Evolutionary conservation across 2,797 vertebrate species (phyloP), one percentile per base, ranked within the genome.

Genomic region (Gallinago stenura): DNA sequence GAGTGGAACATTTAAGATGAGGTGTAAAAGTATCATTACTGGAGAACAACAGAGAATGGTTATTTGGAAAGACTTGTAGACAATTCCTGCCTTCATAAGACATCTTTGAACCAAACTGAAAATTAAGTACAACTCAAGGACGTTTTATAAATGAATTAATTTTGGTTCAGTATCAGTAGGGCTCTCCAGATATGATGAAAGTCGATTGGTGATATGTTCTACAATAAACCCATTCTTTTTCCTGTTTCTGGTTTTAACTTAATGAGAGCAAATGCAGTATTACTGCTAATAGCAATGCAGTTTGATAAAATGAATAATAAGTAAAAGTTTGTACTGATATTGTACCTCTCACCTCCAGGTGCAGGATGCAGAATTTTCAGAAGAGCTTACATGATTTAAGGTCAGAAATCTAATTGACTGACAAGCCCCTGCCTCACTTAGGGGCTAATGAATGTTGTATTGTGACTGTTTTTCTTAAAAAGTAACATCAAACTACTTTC

Each of bases 371-470:
- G 92, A 94, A 89, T 94, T 94, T 95, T 93, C 90, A 92, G 92
- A 94, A 89, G 64, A 92, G 51, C 3, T 50, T 95, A 93, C 90
- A 93, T 50, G 93, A 77, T 95, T 89, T 85, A 60, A 33, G 96
- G 96, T 96, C 95, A 96, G 31, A 92, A 93, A 91, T 95, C 64
- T 83, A 93, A 89, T 77, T 97, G 96, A 96, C 93, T 97, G 96
- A 97, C 96, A 97, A 96, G 95, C 68, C 95, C 93, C 39, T 93
- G 95, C 87, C 83, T 97, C 96, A 91, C 83, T 95, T 92, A 83
- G 57, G 92, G 81, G 57, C 95, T 97, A 97, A 97, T 97, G 95
- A 97, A 97, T 97, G 95, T 97, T 96, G 90, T 97, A 97, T 97
- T 97, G 90, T 93, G 96, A 96, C 95, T 94, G 83, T 87, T 96